phyloP scores from a whole-genome alignment of 2,888 invertebrate genomes.

The Eurytoma adleriae region DNA sequence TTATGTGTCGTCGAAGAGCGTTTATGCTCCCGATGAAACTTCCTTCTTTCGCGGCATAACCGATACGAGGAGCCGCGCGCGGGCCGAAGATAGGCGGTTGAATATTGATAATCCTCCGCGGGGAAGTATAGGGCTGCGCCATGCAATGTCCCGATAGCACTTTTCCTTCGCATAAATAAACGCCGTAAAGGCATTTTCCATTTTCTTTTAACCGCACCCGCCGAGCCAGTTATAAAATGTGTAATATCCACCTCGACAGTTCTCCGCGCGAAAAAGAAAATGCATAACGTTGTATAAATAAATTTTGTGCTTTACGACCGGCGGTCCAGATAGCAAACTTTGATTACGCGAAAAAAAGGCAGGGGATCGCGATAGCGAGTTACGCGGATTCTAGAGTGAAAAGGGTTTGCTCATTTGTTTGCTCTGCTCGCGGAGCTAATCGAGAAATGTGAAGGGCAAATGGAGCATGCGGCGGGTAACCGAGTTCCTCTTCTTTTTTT shows the following conservation, averaged over 20 bases:
- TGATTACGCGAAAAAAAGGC: conserved; percentile 8
- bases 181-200: conserved; percentile 57
- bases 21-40: conserved; percentile 57
- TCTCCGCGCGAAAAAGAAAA: conserved; percentile 18
- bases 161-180: conserved; percentile 56
- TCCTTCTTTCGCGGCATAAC: conserved; percentile 54
- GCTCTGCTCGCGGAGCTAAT: conserved; percentile 12
- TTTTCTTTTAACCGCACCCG: conserved; percentile 49
- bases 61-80: conserved; percentile 48
- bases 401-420: conserved; percentile 19
- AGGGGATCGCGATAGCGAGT: background rate
- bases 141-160: conserved; percentile 56
- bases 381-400: background rate
- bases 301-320: conserved; percentile 44
- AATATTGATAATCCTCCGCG: conserved; percentile 57
- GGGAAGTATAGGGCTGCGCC: conserved; percentile 32
- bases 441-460: conserved; percentile 34
- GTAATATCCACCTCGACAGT: conserved; percentile 52
- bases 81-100: conserved; percentile 54
- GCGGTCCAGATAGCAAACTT: conserved; percentile 35
- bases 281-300: conserved; percentile 7
- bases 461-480: conserved; percentile 23
- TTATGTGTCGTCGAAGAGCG: conserved; percentile 53
- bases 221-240: conserved; percentile 51
- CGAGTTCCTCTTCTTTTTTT: conserved; percentile 12